Evolutionary conservation across 2,888 invertebrate species (phyloP).

Genomic region (Cataglyphis albicans): DNA sequence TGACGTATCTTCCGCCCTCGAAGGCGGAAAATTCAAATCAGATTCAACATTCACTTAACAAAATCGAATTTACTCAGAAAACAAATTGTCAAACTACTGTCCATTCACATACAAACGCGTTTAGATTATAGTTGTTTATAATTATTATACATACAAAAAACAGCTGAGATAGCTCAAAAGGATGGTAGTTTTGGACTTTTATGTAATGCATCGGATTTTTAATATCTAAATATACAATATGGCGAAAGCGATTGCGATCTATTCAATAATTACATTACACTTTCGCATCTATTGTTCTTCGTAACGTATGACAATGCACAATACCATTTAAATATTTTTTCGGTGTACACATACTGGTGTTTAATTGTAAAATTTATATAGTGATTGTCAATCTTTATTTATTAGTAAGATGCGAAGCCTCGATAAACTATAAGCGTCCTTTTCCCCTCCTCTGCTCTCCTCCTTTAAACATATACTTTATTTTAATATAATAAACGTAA

Average conservation of each 20-base stretch:
- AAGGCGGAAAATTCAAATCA: neutral
- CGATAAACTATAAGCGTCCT: neutral
- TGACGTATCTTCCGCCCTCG: too few relatives aligned
- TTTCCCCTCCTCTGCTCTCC: neutral
- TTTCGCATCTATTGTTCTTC: conserved; percentile 4
- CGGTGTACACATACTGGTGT: neutral
- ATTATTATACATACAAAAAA: neutral
- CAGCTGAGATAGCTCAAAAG: neutral
- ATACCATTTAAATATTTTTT: neutral
- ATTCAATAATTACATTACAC: neutral
- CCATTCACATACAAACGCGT: too few relatives aligned
- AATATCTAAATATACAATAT: neutral
- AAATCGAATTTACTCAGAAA: neutral
- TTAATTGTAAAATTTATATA: neutral
- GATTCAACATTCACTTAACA: neutral
- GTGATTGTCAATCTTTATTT: neutral
- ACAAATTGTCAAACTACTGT: neutral
- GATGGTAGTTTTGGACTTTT: neutral
- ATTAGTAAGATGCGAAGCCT: neutral
- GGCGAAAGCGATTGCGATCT: neutral
- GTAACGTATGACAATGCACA: neutral
- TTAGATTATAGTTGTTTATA: neutral
- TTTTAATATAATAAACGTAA: neutral
- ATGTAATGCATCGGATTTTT: too few relatives aligned
- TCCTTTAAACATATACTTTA: neutral